Conservation (phyloP, 2,797 vertebrate genomes). For the Pagetopsis macropterus region DNA sequence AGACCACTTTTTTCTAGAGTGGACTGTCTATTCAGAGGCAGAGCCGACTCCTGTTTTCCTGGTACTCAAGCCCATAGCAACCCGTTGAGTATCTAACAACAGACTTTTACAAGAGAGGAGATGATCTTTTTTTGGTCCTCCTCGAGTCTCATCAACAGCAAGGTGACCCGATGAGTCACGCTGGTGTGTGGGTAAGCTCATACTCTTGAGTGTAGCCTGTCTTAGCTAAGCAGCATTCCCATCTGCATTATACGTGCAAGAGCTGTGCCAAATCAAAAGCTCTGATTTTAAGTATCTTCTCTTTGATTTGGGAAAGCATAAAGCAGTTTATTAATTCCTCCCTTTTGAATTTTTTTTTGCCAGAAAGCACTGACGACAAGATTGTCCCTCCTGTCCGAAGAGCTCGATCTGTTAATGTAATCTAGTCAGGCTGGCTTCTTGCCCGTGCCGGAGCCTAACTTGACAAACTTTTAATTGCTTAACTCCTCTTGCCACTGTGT, state of each 20-base stretch:
- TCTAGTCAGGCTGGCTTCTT: constrained; percentile 46
- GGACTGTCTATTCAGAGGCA: constrained; percentile 66
- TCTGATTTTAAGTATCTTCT: constrained; percentile 45
- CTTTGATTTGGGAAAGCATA: constrained; percentile 27
- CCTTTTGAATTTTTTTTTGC: background rate
- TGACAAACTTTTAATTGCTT: constrained; percentile 73
- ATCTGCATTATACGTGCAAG: constrained; percentile 25
- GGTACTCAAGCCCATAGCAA: constrained; percentile 77
- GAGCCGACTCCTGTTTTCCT: constrained; percentile 58
- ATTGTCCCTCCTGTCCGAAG: constrained; percentile 41
- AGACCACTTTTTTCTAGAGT: constrained; percentile 68
- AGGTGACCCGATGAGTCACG: constrained; percentile 75
- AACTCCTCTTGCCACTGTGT: constrained; percentile 39
- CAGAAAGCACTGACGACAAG: constrained; percentile 44
- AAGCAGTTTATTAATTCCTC: constrained; percentile 36
- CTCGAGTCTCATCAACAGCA: constrained; percentile 71
- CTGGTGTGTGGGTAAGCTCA: constrained; percentile 41
- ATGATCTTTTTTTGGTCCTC: constrained; percentile 76
- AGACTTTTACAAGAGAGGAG: constrained; percentile 68
- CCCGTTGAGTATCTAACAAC: constrained; percentile 75
- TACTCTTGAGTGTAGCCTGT: constrained; percentile 17
- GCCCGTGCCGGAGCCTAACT: constrained; percentile 38
- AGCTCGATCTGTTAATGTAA: constrained; percentile 59
- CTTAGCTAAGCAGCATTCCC: constrained; percentile 12
- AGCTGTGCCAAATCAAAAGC: constrained; percentile 10